phyloP scores from a whole-genome alignment of 1,140 invertebrate species.

The Drosophila quadrilineata region DNA sequence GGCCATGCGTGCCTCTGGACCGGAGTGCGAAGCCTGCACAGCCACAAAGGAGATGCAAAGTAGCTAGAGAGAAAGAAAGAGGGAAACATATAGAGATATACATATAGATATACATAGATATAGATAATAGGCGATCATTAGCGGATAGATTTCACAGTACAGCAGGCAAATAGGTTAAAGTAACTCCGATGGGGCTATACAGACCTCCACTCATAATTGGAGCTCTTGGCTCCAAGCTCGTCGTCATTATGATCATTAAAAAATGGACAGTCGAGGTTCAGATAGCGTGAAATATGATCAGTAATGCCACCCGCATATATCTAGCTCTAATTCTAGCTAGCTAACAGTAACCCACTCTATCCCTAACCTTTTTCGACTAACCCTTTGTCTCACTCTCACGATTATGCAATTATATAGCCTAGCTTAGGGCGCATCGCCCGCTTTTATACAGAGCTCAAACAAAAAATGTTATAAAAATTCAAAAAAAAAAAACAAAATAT shows the following conservation, averaged over 20 bases:
- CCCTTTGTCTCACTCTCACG: background rate
- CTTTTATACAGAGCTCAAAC: background rate
- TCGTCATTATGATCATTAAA: conserved; percentile 47
- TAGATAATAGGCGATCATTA: conserved; percentile 47
- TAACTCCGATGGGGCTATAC: background rate
- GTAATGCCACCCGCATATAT: conserved; percentile 3
- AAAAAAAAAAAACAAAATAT: background rate
- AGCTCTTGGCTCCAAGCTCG: no score
- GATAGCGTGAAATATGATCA: conserved; percentile 75
- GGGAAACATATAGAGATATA: background rate
- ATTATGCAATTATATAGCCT: conserved; percentile 64
- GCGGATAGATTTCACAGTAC: conserved; percentile 69
- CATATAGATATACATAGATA: no score
- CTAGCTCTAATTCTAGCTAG: background rate
- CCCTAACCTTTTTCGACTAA: background rate
- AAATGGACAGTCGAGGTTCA: conserved; percentile 61
- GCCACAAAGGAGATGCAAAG: conserved; percentile 49
- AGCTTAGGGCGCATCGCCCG: conserved; percentile 37
- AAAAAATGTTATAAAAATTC: background rate
- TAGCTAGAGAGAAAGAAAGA: conserved; percentile 25
- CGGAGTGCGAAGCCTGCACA: conserved; percentile 16
- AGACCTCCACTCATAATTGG: conserved; percentile 71
- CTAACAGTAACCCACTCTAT: background rate
- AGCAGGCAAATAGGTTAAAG: conserved; percentile 59
- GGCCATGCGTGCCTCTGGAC: conserved; percentile 43